Evolutionary conservation across 2,797 vertebrate species (phyloP), one percentile per base, ranked within the genome.

Genomic region (Xyrichtys novacula): DNA sequence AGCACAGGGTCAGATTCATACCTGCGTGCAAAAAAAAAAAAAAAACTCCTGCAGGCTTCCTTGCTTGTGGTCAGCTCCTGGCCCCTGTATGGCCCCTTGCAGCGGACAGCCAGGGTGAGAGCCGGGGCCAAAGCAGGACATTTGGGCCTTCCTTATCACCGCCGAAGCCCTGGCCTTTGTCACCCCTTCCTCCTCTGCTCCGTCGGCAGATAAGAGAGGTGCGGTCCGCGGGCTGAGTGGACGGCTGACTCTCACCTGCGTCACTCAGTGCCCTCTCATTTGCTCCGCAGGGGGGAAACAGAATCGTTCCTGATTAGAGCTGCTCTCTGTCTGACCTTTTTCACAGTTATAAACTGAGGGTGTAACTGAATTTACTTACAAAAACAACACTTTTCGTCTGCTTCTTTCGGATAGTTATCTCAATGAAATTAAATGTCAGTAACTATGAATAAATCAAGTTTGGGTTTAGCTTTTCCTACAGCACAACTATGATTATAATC

Each of bases 141-240:
- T 85, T 85, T 89, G 94, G 80, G 90, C 93, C 94, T 90, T 94
- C 91, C 92, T 95, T 96, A 96, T 96, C 95, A 93, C 92, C 84
- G 77, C 78, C 81, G 60, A 76, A 86, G 93, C 91, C 95, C 93
- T 95, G 95, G 95, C 94, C 95, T 94, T 95, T 85, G 91, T 95
- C 95, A 89, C 84, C 85, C 77, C 78, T 89, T 87, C 88, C 90
- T 91, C 79, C 80, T 85, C 76, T 64, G 78, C 75, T 87, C 74
- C 66, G 55, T 62, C 17, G 83, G 78, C 84, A 86, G 88, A 92
- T 92, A 93, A 91, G 85, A 55, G 74, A 83, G 90, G 91, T 93
- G 93, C 36, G 67, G 85, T 85, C 72, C 43, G 36, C 69, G 54
- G 73, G 49, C 92, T 92, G 93, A 87, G 74, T 90, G 94, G 95